Base-by-base conservation (phyloP, 1,140 invertebrate genomes). In the Daktulosphaira vitifoliae region DNA sequence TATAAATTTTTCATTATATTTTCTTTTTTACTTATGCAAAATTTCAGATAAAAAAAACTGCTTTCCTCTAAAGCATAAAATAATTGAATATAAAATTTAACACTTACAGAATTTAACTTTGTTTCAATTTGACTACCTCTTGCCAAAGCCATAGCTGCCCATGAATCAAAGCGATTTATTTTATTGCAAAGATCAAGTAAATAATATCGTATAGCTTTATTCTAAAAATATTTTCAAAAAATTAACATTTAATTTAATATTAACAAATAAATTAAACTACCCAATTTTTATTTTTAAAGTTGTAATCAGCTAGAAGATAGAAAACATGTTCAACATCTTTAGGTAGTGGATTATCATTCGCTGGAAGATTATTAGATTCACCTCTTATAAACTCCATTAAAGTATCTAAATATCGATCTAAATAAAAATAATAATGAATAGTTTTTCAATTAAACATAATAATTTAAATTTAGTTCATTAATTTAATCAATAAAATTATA, bases 241-340 rank as follows among this genome's bases (percentile, higher is more conserved):
- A 3, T 25, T n/a, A n/a, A n/a, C n/a, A n/a, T n/a, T n/a, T n/a
- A n/a, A n/a, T 7, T 48, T 20, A 50, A 16, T 18, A 13, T 29
- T 33, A 23, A 11, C 26, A 18, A 20, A 15, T 39, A 65, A 38
- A 44, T 9, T 18, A 44, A 56, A 73, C 72, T 69, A 81, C 78
- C 78, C 78, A 80, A 56, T 85, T 84, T 66, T 89, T 89, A 68
- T 85, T 86, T 76, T 96, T 97, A 72, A 96, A 93, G 75, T 95
- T 87, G 78, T 88, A 92, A 78, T 96, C 93, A 6, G 84, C 93
- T 33, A 96, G 74, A 2, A 96, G 77, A 73, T 94, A 96, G 74
- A 89, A 96, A 48, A 94, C 83, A 42, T 88, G 84, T 16, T 80
- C 76, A 68, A 87, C 80, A 70, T 81, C 76, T 69, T 78, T 78